Evolutionary conservation across 2,797 vertebrate species (phyloP).

Genomic region (Acanthurus leucopareius): DNA sequence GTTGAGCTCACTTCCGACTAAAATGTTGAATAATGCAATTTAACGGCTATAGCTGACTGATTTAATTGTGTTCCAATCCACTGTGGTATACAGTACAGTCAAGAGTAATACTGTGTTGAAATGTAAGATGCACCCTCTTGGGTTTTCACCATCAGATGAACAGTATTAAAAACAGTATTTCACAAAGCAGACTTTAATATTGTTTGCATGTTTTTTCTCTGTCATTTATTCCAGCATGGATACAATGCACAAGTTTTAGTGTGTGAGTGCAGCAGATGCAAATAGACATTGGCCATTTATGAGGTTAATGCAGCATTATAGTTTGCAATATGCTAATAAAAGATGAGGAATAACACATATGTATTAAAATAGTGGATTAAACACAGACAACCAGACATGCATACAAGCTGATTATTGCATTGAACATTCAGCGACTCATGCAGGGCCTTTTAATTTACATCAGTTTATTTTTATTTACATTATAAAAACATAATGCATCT

Average conservation of each 20-base stretch:
- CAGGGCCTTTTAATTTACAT: not conserved
- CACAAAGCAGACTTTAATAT: not conserved
- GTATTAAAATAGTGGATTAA: not conserved
- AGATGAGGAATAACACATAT: not conserved
- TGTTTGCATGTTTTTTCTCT: not conserved
- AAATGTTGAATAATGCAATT: constrained; percentile 16
- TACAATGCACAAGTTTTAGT: not conserved
- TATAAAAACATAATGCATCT: not conserved
- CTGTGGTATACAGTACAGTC: not conserved
- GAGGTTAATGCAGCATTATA: not conserved
- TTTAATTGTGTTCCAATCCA: constrained; percentile 2
- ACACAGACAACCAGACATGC: not conserved
- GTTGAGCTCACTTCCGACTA: not conserved
- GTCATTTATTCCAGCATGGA: not conserved
- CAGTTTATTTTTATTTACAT: not conserved
- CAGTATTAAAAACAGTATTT: not conserved
- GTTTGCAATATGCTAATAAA: not conserved
- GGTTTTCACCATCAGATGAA: not conserved
- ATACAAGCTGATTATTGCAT: not conserved
- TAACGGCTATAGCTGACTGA: not conserved
- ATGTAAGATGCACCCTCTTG: not conserved
- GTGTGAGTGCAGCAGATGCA: not conserved
- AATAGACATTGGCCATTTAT: not conserved
- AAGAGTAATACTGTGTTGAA: not conserved
- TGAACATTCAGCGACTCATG: not conserved